Conservation (phyloP, 2,888 invertebrate species). For the Lathronympha strigana region DNA sequence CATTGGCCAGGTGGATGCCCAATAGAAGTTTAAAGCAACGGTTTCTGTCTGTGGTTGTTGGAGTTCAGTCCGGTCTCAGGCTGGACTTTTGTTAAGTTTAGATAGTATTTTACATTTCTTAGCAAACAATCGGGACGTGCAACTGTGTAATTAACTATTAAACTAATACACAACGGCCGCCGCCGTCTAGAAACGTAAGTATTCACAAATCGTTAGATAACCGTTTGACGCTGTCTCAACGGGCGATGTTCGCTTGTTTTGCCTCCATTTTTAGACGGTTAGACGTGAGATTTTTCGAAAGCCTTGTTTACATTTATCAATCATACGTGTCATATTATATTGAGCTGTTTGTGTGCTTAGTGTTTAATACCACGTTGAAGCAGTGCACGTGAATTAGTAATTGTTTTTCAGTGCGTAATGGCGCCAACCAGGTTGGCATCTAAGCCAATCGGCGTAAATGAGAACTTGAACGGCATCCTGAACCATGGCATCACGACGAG, state of each 20-base stretch:
- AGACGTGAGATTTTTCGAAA: conserved; percentile 61
- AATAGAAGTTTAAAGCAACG: conserved; percentile 75
- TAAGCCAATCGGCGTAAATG: conserved; percentile 76
- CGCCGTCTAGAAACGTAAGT: conserved; percentile 70
- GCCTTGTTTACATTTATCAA: conserved; percentile 59
- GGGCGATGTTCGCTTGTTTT: conserved; percentile 77
- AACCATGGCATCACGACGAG: conserved; percentile 85
- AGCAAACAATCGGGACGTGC: conserved; percentile 55
- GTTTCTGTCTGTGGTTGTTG: conserved; percentile 72
- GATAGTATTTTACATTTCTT: conserved; percentile 58
- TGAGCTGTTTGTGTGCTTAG: conserved; percentile 39
- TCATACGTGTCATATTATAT: conserved; percentile 45
- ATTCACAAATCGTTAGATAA: conserved; percentile 53
- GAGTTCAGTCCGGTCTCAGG: conserved; percentile 69
- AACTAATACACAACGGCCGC: conserved; percentile 65
- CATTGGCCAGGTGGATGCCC: conserved; percentile 62
- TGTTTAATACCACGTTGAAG: conserved; percentile 46
- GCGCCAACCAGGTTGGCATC: conserved; percentile 86
- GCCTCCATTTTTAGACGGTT: conserved; percentile 81
- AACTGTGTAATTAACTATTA: conserved; percentile 56
- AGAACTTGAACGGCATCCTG: conserved; percentile 74
- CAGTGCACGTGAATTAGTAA: conserved; percentile 61
- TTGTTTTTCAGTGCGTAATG: conserved; percentile 77
- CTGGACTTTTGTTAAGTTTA: conserved; percentile 64
- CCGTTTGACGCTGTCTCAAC: conserved; percentile 60